Evolutionary conservation across 1,140 invertebrate species (phyloP).

Genomic region (Batillaria attramentaria): DNA sequence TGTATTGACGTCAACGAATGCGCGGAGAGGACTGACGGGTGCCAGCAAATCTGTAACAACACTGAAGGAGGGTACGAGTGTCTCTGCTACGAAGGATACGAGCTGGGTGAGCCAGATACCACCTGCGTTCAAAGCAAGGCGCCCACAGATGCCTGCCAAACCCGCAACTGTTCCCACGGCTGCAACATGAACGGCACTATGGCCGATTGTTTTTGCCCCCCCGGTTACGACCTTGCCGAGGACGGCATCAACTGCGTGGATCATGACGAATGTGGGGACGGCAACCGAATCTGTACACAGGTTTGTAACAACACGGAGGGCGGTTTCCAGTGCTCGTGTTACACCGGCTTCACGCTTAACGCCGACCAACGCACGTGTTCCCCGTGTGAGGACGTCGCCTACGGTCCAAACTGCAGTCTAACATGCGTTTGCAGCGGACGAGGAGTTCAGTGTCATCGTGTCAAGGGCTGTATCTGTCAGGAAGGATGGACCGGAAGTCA

Average conservation of each 20-base stretch:
- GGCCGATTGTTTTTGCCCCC: background rate
- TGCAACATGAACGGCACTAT: background rate
- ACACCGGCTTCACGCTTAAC: constrained; percentile 25
- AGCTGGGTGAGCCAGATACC: background rate
- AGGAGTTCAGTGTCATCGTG: constrained; percentile 11
- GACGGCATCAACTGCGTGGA: background rate
- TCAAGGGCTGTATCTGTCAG: constrained; percentile 40
- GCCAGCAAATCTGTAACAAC: constrained; percentile 20
- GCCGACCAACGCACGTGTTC: background rate
- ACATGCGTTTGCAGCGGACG: background rate
- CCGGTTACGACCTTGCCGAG: background rate
- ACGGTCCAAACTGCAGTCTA: background rate
- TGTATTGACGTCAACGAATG: constrained; percentile 27
- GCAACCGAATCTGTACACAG: constrained; percentile 39
- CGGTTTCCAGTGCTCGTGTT: constrained; percentile 40
- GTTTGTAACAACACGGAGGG: constrained; percentile 42
- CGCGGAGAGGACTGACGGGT: background rate
- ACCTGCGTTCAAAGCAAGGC: background rate
- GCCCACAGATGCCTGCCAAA: background rate
- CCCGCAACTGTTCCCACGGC: background rate
- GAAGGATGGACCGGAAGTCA: constrained; percentile 37
- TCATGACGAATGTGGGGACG: background rate
- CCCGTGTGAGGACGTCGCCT: background rate
- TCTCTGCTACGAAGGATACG: constrained; percentile 26
- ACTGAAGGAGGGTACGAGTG: constrained; percentile 20